Evolutionary conservation across 2,888 invertebrate genomes (phyloP).

Genomic region (Chymomyza amoena): DNA sequence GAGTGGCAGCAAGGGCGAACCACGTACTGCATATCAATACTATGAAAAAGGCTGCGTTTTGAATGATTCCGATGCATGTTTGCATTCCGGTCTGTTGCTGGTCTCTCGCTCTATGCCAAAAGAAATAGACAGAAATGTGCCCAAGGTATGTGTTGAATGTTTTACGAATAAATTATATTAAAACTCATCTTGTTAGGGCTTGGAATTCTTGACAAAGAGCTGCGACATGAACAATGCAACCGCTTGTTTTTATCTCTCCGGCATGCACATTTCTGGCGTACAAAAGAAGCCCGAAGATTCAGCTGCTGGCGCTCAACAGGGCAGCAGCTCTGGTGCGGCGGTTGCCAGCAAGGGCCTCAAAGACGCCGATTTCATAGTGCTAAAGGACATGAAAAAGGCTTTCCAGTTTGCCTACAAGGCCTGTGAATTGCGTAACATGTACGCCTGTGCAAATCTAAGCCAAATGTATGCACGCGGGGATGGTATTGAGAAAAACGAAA

Average conservation of each 20-base stretch:
- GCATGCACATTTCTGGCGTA: constrained; percentile 88
- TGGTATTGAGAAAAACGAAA: constrained; percentile 86
- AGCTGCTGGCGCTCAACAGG: neutral
- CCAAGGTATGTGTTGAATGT: constrained; percentile 79
- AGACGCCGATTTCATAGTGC: constrained; percentile 80
- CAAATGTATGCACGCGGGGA: constrained; percentile 92
- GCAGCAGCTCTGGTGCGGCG: neutral
- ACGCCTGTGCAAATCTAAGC: constrained; percentile 93
- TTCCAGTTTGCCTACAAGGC: constrained; percentile 87
- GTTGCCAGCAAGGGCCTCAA: constrained; percentile 34
- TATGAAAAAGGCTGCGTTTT: constrained; percentile 89
- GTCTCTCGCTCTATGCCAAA: constrained; percentile 81
- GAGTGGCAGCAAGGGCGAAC: constrained; percentile 80
- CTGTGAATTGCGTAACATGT: constrained; percentile 91
- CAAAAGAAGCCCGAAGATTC: constrained; percentile 80
- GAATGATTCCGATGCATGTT: constrained; percentile 85
- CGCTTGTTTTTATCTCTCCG: constrained; percentile 90
- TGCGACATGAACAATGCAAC: constrained; percentile 83
- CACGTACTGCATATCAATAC: constrained; percentile 84
- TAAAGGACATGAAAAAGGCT: constrained; percentile 87
- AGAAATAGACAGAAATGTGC: constrained; percentile 81
- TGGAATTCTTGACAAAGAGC: constrained; percentile 82
- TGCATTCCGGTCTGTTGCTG: constrained; percentile 86
- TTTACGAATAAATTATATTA: neutral
- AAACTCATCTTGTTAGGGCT: constrained; percentile 77